Evolutionary conservation across 1,140 invertebrate genomes (phyloP), one percentile per base, ranked within the genome.

Genomic region (Frieseomelitta varia): DNA sequence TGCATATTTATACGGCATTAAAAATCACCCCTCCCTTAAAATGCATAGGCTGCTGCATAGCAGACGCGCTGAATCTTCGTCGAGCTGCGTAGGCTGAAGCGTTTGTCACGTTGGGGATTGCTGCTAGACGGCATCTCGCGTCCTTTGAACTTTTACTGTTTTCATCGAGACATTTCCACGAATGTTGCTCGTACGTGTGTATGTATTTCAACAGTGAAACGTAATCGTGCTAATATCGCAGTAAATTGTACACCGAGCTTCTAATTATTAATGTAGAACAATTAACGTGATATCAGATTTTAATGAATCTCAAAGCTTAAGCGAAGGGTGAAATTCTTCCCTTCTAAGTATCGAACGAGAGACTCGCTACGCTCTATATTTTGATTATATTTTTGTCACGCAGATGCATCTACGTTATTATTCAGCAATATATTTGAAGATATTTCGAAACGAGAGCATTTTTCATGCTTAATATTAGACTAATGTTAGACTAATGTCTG

Each of bases 1-100:
- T 95, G 93, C 94, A 95, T 95, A 95, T 95, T 95, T 94, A 95
- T 95, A 94, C 92, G 91, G 88, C 94, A 95, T 95, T 95, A 94
- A 94, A 94, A 94, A 93, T 93, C 93, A 91, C 91, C 92, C 92
- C 91, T 93, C 89, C 93, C 93, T 94, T 93, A 93, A 93, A 94
- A 94, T 93, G 93, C 93, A 93, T 93, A 91, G 92, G 86, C 90
- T 88, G 84, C 82, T 93, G 91, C 93, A 93, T 93, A 90, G 84
- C 85, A 90, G 88, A 90, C 83, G 89, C 85, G 85, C 24, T 81
- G 89, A 76, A 90, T 90, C 88, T 90, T 90, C 89, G 85, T 72
- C 65, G 88, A 53, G 63, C 67, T 75, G 85, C 80, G 79, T 88
- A 79, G 85, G 79, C 72, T 63, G 56, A 79, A 77, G 47, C 75